phyloP scores from a whole-genome alignment of 2,113 vertebrate species.

The rabbit (Oryctolagus cuniculus) region DNA sequence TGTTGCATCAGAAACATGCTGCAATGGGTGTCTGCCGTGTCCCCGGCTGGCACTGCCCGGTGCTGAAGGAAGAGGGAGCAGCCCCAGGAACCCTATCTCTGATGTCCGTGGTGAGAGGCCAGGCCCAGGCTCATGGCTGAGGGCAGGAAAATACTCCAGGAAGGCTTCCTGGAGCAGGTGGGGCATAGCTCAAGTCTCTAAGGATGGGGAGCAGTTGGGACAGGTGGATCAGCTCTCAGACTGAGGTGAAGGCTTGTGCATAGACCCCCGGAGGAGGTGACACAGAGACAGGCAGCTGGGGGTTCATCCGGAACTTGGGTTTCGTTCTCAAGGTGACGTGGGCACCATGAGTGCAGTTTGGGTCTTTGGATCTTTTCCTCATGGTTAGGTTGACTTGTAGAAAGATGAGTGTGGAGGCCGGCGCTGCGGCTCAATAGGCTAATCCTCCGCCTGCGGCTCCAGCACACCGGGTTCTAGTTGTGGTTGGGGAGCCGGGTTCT shows the following conservation, averaged over 20 bases:
- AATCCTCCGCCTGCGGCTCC: no score
- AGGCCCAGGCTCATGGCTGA: fast-evolving
- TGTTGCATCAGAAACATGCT: fast-evolving
- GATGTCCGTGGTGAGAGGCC: no score
- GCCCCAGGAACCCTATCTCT: neutral
- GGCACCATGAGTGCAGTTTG: fast-evolving
- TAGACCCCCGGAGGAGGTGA: neutral
- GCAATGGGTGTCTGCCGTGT: fast-evolving
- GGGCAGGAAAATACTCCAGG: neutral
- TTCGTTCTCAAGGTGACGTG: neutral
- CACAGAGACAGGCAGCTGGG: neutral
- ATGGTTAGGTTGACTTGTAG: neutral
- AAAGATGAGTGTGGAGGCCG: neutral
- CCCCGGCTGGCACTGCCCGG: neutral
- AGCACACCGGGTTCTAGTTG: no score
- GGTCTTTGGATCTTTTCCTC: neutral
- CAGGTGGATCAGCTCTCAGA: neutral
- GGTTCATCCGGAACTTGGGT: neutral
- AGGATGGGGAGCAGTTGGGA: neutral
- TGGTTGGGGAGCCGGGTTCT: no score
- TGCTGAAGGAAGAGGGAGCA: neutral
- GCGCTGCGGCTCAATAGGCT: no score
- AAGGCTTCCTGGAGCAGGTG: neutral
- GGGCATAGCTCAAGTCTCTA: neutral
- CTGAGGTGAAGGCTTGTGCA: neutral